Evolutionary conservation across 2,888 invertebrate genomes (phyloP), one percentile per base, ranked within the genome.

Genomic region (Merodon equestris): DNA sequence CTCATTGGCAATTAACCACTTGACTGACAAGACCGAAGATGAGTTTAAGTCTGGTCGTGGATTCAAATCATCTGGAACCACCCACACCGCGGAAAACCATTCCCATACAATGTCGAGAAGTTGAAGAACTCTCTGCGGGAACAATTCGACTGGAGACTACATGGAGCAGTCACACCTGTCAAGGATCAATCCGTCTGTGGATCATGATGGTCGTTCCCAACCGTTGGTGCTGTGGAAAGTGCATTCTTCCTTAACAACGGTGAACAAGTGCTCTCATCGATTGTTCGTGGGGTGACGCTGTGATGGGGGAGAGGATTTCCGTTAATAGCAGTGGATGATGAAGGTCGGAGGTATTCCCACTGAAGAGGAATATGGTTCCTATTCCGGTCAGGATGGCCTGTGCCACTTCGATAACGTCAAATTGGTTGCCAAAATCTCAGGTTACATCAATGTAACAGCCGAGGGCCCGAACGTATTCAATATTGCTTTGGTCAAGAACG

Each of bases 161-260:
- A 91, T 84, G 98, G 98, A 10, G 98, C 97, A 60, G 97, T 98
- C 0, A 97, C 96, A 0, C 97, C 96, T 0, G 97, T 98, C 9
- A 96, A 94, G 93, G 98, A 98, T 91, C 98, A 98, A 90, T 97
- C 97, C 0, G 96, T 98, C 9, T 98, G 98, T 89, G 98, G 98
- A 0, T 97, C 97, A 0, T 98, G 98, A 84, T 98, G 98, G 98
- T 96, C 96, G 79, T 98, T 98, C 90, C 98, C 97, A 18, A 97
- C 97, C 0, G 94, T 96, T 70, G 98, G 98, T 9, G 92, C 97
- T 0, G 92, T 98, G 67, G 98, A 98, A 89, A 97, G 98, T 0
- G 96, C 97, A 0, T 93, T 93, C 86, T 98, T 95, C 89, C 89
- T 97, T 40, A 94, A 94, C 85, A 94, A 94, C 83, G 94, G 95